A percentile compares a stretch with the other conserved stretches of the same genome.
phyloP scores from a whole-genome alignment of 2,888 invertebrate genomes.

The Stramonita haemastoma region DNA sequence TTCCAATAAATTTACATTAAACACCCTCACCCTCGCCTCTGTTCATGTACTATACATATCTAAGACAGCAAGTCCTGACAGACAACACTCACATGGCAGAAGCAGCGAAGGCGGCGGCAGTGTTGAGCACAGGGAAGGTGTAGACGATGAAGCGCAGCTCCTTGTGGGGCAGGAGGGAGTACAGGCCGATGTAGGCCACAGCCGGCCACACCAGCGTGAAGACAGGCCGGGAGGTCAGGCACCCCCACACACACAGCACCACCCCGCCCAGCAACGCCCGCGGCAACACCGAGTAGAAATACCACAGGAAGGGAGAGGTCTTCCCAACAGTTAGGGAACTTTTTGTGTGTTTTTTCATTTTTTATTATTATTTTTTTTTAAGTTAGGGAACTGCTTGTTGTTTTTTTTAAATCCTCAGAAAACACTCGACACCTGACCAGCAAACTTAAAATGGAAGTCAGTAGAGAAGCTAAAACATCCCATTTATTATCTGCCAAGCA shows the following conservation, averaged over 20 bases:
- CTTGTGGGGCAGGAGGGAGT: conserved; percentile 97
- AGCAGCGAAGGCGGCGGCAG: conserved; percentile 92
- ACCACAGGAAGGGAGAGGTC: conserved; percentile 92
- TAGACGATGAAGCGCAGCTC: conserved; percentile 98
- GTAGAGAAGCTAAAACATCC: too few species aligned
- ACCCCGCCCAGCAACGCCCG: conserved; percentile 91
- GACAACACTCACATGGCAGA: conserved; percentile 88
- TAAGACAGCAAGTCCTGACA: too few species aligned
- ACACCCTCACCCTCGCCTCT: too few species aligned
- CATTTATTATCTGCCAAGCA: too few species aligned
- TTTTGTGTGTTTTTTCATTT: too few species aligned
- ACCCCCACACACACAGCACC: conserved; percentile 83
- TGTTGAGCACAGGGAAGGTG: conserved; percentile 95
- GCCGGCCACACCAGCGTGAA: conserved; percentile 79
- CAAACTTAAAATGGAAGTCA: too few species aligned
- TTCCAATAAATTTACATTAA: too few species aligned
- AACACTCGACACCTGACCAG: background rate
- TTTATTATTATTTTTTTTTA: too few species aligned
- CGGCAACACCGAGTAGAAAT: conserved; percentile 97
- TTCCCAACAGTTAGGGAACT: conserved; percentile 44
- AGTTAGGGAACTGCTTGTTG: too few species aligned
- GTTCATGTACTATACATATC: too few species aligned
- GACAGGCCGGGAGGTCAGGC: conserved; percentile 82
- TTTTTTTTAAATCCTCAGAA: too few species aligned
- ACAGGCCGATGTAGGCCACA: conserved; percentile 88